Evolutionary conservation across 2,888 invertebrate genomes (phyloP), one percentile per base, ranked within the genome.

Genomic region (Toxonevra muliebris): DNA sequence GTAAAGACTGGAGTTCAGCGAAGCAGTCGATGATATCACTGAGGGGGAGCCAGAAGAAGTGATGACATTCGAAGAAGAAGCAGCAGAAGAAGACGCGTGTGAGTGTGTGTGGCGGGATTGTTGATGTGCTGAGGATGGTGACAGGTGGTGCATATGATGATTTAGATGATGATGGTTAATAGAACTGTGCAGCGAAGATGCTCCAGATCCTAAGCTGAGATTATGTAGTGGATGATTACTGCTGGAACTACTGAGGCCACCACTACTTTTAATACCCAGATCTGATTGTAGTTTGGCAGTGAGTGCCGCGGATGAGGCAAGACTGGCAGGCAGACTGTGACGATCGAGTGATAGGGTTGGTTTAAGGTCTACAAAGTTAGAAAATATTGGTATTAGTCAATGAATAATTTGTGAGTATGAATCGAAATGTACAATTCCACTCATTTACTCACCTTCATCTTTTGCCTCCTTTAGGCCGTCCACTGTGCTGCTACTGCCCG

Each of bases 401-500:
- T 7, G 17, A 13, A 12, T 19, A 5, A 30, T 15, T n/a, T 61
- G 1, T 15, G 12, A 52, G n/a, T 11, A n/a, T 58, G 17, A 10
- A 19, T 1, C n/a, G 3, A 8, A 55, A 30, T 1, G 20, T 3
- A n/a, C 20, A 20, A 55, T 4, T 9, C 13, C 10, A 12, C 9
- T n/a, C 11, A 40, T 40, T 4, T 30, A 59, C 59, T 43, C 59
- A 65, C 65, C 65, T 45, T 81, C 84, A 50, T 80, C 84, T 71
- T 82, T 82, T 61, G 74, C 75, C 64, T 75, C 66, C 59, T 75
- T 71, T 30, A 71, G 68, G 40, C 71, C 74, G 17, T 76, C 69
- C 3, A 71, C 72, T 0, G 72, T 61, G 15, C 75, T 69, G 20
- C 87, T 88, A 15, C 75, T 69, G 20, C 87, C 88, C 11, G 92